These are phyloP conservation scores for Polietes domitor DNA, from an alignment of 2,888 invertebrate species.

Conservation along the genomic window DNA sequence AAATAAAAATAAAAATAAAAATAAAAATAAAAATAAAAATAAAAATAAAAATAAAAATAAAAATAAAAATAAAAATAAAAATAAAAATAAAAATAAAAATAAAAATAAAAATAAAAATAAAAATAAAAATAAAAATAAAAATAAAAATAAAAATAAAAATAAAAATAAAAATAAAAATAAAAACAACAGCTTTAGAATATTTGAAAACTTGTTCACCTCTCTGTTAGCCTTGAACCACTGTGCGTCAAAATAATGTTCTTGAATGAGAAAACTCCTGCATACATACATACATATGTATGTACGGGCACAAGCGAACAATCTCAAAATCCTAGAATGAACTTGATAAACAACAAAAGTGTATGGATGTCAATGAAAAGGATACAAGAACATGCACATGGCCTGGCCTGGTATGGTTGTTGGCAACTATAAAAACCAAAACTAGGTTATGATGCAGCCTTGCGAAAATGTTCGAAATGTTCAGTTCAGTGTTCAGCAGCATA, in stretches of 20 bases:
- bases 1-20: too few species aligned
- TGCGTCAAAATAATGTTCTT: neutral
- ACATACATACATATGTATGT: neutral
- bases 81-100: too few species aligned
- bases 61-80: too few species aligned
- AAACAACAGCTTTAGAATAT: too few species aligned
- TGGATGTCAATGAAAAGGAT: conserved; percentile 52
- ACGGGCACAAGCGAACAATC: neutral
- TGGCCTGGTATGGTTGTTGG: conserved; percentile 9
- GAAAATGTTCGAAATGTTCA: conserved; percentile 12
- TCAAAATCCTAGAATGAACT: conserved; percentile 36
- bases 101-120: too few species aligned
- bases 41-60: too few species aligned
- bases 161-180: too few species aligned
- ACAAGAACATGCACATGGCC: conserved; percentile 15
- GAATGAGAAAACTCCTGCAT: conserved; percentile 33
- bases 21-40: too few species aligned
- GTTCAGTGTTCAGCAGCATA: conserved; percentile 23
- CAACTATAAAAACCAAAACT: conserved; percentile 46
- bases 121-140: too few species aligned
- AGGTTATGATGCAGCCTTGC: conserved; percentile 42
- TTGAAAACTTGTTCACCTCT: neutral
- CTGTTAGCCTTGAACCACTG: neutral
- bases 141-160: too few species aligned
- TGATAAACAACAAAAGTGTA: conserved; percentile 14